Percentiles rank a stretch among this genome's conserved stretches.
phyloP scores from a whole-genome alignment of 1,140 invertebrate species.

The Zophobas morio region DNA sequence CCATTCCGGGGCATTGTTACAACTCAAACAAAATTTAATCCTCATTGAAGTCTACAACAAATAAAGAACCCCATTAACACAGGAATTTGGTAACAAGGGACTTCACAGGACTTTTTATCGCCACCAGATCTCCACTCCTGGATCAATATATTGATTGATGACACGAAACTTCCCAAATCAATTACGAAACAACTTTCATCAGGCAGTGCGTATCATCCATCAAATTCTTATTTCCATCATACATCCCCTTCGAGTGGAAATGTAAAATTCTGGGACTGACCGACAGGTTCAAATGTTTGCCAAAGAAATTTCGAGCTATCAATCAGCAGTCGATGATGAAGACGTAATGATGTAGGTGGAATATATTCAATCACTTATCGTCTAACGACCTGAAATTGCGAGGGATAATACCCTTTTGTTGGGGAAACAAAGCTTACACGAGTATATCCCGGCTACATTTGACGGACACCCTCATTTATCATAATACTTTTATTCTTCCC shows the following conservation, averaged over 20 bases:
- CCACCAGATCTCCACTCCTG: background rate
- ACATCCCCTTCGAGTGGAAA: background rate
- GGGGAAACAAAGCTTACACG: constrained; percentile 29
- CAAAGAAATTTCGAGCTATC: background rate
- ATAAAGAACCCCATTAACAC: background rate
- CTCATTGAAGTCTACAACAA: background rate
- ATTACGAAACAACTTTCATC: constrained; percentile 13
- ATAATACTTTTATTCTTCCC: constrained; percentile 35
- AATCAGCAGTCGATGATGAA: background rate
- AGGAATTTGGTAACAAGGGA: constrained; percentile 3
- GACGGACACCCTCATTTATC: constrained; percentile 33
- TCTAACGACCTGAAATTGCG: constrained; percentile 8
- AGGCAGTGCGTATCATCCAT: background rate
- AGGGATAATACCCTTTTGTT: constrained; percentile 21
- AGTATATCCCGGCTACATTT: constrained; percentile 29
- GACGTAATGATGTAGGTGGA: constrained; percentile 5
- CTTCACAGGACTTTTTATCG: constrained; percentile 4
- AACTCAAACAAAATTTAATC: background rate
- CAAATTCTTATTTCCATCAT: constrained; percentile 1
- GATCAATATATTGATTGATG: constrained; percentile 8
- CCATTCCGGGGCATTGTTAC: too few species aligned
- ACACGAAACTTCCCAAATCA: constrained; percentile 8
- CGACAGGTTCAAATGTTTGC: constrained; percentile 4
- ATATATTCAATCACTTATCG: constrained; percentile 10
- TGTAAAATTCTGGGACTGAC: background rate